A percentile compares a stretch with the other conserved stretches of the same genome.
phyloP scores from a whole-genome alignment of 2,113 vertebrate genomes.

The Grus americana region DNA sequence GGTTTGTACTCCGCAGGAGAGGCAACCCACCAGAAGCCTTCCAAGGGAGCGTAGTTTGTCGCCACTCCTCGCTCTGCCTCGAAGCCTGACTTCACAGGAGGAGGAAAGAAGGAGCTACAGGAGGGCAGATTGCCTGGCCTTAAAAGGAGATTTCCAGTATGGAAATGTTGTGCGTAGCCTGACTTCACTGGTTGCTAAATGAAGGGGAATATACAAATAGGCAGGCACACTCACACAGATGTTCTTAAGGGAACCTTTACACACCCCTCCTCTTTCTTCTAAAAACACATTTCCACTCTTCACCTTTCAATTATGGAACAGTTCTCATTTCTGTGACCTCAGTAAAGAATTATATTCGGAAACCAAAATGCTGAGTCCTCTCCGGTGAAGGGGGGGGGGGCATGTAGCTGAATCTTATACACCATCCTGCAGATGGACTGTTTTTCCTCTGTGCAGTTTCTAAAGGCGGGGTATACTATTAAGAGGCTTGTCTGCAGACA shows the following conservation, averaged over 20 bases:
- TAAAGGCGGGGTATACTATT: neutral
- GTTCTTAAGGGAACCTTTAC: neutral
- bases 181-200: neutral
- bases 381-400: neutral
- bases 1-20: neutral
- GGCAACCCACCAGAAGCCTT: neutral
- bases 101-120: neutral
- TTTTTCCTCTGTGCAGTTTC: neutral
- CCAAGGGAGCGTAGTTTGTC: neutral
- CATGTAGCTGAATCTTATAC: neutral
- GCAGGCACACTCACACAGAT: neutral
- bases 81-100: neutral
- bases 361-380: neutral
- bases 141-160: constrained; percentile 25
- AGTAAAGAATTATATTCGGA: neutral
- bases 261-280: neutral
- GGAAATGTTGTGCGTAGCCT: neutral
- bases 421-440: neutral
- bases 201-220: neutral
- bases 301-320: neutral
- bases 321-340: neutral
- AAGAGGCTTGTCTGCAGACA: constrained; percentile 55
- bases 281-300: neutral
- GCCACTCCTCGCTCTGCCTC: neutral
- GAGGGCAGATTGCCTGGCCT: neutral